Evolutionary conservation across 2,888 invertebrate species (phyloP).

Genomic region (Ophraella communa): DNA sequence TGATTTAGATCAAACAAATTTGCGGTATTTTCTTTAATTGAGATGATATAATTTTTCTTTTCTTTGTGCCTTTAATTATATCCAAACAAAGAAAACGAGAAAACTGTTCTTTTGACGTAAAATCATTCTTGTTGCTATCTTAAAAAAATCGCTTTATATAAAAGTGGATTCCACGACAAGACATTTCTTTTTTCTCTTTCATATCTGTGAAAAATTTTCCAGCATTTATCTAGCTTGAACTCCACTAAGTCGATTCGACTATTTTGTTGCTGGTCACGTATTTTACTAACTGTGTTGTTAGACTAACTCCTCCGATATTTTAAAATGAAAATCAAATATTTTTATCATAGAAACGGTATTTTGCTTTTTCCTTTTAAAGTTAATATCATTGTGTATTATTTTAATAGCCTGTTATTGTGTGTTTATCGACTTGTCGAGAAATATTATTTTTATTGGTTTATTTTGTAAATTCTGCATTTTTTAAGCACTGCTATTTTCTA

Average conservation of each 20-base stretch:
- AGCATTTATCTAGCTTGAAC: neutral
- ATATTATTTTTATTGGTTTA: no score
- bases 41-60: no score
- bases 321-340: neutral
- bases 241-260: neutral
- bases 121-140: neutral
- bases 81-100: neutral
- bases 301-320: neutral
- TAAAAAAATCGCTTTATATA: neutral
- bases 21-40: no score
- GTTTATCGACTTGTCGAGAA: no score
- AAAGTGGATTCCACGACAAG: neutral
- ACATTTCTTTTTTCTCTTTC: neutral
- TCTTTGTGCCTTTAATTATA: no score
- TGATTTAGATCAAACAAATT: no score
- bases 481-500: no score
- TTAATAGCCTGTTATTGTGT: no score
- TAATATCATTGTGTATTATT: no score
- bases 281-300: constrained; percentile 13
- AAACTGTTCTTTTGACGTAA: neutral
- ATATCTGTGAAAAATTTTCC: neutral
- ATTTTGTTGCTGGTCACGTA: constrained; percentile 19
- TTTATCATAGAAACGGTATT: constrained; percentile 1
- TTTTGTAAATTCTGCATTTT: no score
- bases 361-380: neutral